Base-by-base conservation (phyloP, 2,888 invertebrate genomes). In the Sabellastarte sp. region DNA sequence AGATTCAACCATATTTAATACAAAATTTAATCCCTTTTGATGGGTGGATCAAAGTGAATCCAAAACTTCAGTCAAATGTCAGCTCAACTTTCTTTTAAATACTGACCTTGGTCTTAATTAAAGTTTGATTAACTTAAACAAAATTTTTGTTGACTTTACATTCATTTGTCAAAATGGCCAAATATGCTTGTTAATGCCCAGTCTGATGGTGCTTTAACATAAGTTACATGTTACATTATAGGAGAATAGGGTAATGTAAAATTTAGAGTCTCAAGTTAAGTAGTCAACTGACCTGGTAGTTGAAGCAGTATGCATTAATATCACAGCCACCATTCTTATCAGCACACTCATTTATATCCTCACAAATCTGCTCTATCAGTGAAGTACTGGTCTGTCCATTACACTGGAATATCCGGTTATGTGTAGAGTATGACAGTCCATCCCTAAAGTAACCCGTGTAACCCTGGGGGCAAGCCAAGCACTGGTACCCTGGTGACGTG, bases 381-480 rank as follows among this genome's bases (percentile, higher is more conserved):
- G 10, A 20, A 15, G 41, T 41, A 20, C 20, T 15, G 20, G 41
- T 20, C 10, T 59, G 10, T 1, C 63, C 63, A 50, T 58, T 50
- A 50, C 15, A 59, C 29, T 50, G 33, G 5, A 61, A 63, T 10
- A 5, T 53, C 26, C 53, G 10, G n/a, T 5, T 15, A 41, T 53
- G 53, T n/a, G 53, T 24, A n/a, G 5, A 5, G 53, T 15, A 20
- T 10, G 53, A 5, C 5, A n/a, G 28, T 5, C 20, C 53, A 53
- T 53, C 53, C 10, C 15, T 15, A 26, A 20, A 59, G 31, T 73
- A 69, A 5, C 93, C 93, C 1, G 87, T 89, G 79, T 88, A 95
- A 20, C 95, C 95, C 5, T 66, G 65, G 0, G 95, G 95, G 78
- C 95, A 96, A 0, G 91, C 86, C 0, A 90, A 91, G 80, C 96